These are phyloP conservation scores for Drosophila nikananu DNA, from an alignment of 1,140 invertebrate genomes.

Conservation along the genomic window DNA sequence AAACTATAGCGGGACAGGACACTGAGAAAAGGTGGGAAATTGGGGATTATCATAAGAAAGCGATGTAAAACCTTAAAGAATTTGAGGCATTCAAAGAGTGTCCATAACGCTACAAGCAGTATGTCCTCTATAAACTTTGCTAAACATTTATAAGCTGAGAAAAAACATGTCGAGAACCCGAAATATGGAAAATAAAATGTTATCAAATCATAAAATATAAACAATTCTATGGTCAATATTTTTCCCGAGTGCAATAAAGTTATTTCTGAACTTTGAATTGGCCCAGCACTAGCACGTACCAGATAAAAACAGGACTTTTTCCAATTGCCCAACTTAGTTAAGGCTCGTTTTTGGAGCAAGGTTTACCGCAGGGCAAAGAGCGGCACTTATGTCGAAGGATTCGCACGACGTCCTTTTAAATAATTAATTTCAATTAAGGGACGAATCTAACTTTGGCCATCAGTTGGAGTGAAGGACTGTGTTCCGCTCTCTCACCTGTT, in stretches of 20 bases:
- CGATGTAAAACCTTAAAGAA: background rate
- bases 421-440: conserved; percentile 85
- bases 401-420: conserved; percentile 79
- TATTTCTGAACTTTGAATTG: conserved; percentile 12
- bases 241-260: background rate
- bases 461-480: conserved; percentile 38
- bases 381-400: conserved; percentile 56
- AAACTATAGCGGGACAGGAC: background rate
- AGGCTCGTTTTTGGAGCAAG: conserved; percentile 7
- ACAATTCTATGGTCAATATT: too few relatives aligned
- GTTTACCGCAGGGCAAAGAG: conserved; percentile 31
- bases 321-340: conserved; percentile 27
- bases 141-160: background rate
- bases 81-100: background rate
- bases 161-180: too few relatives aligned
- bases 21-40: background rate
- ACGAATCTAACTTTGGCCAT: conserved; percentile 80
- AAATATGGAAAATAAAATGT: background rate
- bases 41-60: too few relatives aligned
- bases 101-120: background rate
- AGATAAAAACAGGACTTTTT: conserved; percentile 8
- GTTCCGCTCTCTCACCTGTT: conserved; percentile 14
- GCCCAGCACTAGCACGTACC: background rate
- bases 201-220: background rate
- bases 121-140: background rate